Conservation (phyloP, 2,113 vertebrate species). For the Dromaius novaehollandiae region DNA sequence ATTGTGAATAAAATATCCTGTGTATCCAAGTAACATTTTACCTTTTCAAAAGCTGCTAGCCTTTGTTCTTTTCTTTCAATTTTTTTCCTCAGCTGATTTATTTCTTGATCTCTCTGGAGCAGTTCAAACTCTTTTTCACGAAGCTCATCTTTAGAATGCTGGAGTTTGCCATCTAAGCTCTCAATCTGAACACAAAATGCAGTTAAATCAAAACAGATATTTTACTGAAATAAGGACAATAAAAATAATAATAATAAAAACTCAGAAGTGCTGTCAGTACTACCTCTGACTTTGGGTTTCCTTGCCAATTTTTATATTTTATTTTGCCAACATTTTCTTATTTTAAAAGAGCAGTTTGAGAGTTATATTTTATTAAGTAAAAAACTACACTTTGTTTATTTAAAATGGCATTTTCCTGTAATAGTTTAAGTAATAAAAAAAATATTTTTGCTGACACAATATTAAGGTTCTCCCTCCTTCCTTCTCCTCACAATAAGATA, state of each 20-base stretch:
- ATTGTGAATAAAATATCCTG: not conserved
- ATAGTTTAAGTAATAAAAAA: not conserved
- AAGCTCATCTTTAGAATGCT: conserved; percentile 74
- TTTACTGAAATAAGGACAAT: not conserved
- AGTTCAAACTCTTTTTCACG: conserved; percentile 77
- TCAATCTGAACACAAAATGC: conserved; percentile 68
- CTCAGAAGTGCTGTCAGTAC: not conserved
- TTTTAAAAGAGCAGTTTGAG: not conserved
- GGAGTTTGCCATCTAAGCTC: conserved; percentile 74
- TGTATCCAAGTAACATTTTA: conserved; percentile 46
- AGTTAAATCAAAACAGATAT: not conserved
- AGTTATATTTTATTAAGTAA: not conserved
- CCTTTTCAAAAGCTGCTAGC: conserved; percentile 69
- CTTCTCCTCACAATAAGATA: not conserved
- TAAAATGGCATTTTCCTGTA: not conserved
- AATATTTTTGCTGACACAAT: not conserved
- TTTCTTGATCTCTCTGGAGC: conserved; percentile 78
- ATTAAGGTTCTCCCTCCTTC: not conserved
- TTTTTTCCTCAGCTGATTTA: conserved; percentile 79
- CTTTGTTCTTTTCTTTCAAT: conserved; percentile 59
- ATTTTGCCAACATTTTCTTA: not conserved
- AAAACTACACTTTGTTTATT: not conserved
- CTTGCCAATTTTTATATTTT: not conserved
- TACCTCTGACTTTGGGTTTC: not conserved
- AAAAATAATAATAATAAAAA: not conserved